Base-by-base conservation (phyloP, 2,113 vertebrate species). In the Melanocharis versteri region DNA sequence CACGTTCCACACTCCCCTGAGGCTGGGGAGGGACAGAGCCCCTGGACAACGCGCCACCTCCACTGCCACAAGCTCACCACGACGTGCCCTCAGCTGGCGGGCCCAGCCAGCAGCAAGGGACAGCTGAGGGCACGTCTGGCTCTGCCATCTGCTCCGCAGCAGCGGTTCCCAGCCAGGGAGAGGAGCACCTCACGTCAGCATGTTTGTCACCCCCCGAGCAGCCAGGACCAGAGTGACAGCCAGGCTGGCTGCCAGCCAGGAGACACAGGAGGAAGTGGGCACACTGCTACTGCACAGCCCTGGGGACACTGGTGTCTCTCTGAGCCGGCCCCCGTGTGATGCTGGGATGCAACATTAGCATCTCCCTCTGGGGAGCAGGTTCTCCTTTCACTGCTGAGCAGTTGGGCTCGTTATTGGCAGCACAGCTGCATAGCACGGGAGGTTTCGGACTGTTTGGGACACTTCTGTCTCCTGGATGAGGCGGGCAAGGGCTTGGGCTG, bases 281-380 rank as follows among this genome's bases (percentile, higher is more conserved):
- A 16, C 1, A 1, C 13, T 30, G 33, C 50, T 87, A 54, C 40
- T 6, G 1, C 4, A 4, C 64, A 54, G 87, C 33, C 42, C 2
- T 5, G 11, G 72, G 22, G 51, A 50, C 58, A 45, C 39, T 1
- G 3, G 42, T 1, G 6, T 10, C 57, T 47, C 65, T 69, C 54
- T 0, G 5, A 91, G 69, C 47, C 0, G 0, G 39, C 40, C 45
- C 54, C n/a, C 10, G 31, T 3, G 0, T 0, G 0, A n/a, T 12
- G 50, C 58, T 33, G 62, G 53, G n/a, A 51, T 72, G 68, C 18
- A 81, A 8, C 9, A 12, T 27, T 45, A 70, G 51, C 42, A 33
- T 57, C 22, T 77, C 10, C 10, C 54, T 31, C 42, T 2, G 18
- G 12, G 40, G 5, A 58, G 44, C 61, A 60, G 64, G 85, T 78